Percentiles rank a stretch among this genome's conserved stretches.
Evolutionary conservation across 2,113 vertebrate genomes (phyloP).

Genomic region (Electrona antarctica): DNA sequence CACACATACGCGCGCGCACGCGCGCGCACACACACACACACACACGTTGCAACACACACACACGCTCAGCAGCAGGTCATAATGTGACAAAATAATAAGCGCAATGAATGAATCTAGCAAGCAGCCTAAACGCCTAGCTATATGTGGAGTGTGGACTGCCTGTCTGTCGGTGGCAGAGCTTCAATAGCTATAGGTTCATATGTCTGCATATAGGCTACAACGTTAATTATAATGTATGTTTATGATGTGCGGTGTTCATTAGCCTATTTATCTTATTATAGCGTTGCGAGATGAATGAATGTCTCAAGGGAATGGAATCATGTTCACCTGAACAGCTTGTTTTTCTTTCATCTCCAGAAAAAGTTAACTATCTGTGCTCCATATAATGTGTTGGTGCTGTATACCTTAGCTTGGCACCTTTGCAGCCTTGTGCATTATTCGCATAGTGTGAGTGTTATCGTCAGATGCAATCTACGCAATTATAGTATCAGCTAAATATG

Average conservation of each 20-base stretch:
- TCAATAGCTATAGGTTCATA: too few relatives aligned
- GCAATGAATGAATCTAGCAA: too few relatives aligned
- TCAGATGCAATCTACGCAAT: slow-evolving; percentile 26
- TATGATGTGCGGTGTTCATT: not conserved
- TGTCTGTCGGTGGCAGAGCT: too few relatives aligned
- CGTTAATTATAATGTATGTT: not conserved
- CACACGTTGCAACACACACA: too few relatives aligned
- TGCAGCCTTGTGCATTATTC: not conserved
- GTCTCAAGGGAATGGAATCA: slow-evolving; percentile 31
- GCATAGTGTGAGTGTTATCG: not conserved
- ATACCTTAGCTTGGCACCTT: too few relatives aligned
- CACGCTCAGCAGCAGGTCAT: too few relatives aligned
- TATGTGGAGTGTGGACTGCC: too few relatives aligned
- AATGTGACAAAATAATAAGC: too few relatives aligned
- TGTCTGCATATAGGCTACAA: not conserved
- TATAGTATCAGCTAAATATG: not conserved
- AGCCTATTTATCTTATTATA: not conserved
- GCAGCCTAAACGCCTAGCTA: too few relatives aligned
- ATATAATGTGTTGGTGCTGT: not conserved
- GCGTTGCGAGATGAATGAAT: slow-evolving; percentile 35
- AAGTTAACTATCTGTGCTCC: slow-evolving; percentile 15
- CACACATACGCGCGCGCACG: slow-evolving; percentile 37
- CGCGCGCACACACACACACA: too few relatives aligned
- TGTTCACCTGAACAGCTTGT: slow-evolving; percentile 13
- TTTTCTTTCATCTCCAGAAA: slow-evolving; percentile 13